Conservation (phyloP, 2,113 vertebrate species). For the Plotosus lineatus region DNA sequence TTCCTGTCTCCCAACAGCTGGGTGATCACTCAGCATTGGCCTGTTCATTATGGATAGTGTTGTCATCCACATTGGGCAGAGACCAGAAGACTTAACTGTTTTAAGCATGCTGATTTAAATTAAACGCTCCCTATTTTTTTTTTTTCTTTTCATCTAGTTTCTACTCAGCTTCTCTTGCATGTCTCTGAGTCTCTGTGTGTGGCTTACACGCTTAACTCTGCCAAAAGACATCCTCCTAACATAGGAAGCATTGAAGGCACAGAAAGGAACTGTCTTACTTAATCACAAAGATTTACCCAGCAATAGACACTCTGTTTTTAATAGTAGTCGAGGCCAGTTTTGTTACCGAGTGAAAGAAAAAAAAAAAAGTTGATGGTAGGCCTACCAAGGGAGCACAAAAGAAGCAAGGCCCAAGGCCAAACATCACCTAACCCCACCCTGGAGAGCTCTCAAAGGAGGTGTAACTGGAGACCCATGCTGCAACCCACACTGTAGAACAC, state of each 20-base stretch:
- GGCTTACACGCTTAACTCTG: not conserved
- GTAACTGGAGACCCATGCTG: conserved; percentile 16
- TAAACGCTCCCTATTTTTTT: not conserved
- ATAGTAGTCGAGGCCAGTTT: conserved; percentile 17
- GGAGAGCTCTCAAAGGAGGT: conserved; percentile 13
- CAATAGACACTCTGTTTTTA: conserved; percentile 24
- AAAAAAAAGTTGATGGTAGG: conserved; percentile 23
- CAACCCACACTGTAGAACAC: not conserved
- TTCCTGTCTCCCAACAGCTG: conserved; percentile 50
- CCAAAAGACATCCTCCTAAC: not conserved
- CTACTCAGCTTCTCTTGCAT: not conserved
- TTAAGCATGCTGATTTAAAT: conserved; percentile 7
- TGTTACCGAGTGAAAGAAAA: conserved; percentile 7
- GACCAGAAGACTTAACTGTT: conserved; percentile 10
- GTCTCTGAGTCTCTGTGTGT: not conserved
- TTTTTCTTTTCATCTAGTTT: not conserved
- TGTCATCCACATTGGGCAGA: conserved; percentile 11
- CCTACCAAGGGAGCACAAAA: conserved; percentile 16
- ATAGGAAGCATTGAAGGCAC: not conserved
- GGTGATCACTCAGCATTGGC: conserved; percentile 28
- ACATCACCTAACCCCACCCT: conserved; percentile 32
- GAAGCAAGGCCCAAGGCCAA: conserved; percentile 24
- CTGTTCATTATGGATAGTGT: conserved; percentile 25
- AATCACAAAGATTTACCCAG: conserved; percentile 5
- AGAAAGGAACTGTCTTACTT: not conserved